Base-by-base conservation (phyloP, 2,797 vertebrate species). In the Lacerta agilis region DNA sequence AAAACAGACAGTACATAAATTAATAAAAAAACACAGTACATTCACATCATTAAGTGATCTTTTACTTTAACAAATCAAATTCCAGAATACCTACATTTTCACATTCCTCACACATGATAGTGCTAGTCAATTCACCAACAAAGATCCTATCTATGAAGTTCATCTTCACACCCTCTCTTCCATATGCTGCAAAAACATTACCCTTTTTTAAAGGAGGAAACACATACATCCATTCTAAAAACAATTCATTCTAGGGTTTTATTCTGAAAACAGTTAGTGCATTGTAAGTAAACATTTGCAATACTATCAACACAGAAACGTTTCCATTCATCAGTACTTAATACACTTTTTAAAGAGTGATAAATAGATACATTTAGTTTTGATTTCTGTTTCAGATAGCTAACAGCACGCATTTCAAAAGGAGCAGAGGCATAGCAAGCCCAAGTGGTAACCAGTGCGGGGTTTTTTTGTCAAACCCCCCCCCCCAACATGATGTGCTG, bases 41-140 rank as follows among this genome's bases (percentile, higher is more conserved):
- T 94, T 93, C 92, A 91, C 94, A 93, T 88, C 86, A 86, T 82
- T 91, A 94, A 92, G 81, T 87, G 89, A 95, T 94, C 81, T 92
- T 95, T 95, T 95, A 73, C 90, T 83, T 93, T 87, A 92, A 88
- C 88, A 91, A 96, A 94, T 82, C 92, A 92, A 96, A 94, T 94
- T 96, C 87, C 92, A 91, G 93, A 96, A 95, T 94, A 98, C 99
- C 97, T 98, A 99, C 99, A 94, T 99, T 98, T 94, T 98, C 98
- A 95, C 99, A 99, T 96, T 99, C 98, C 96, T 99, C 98, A 97
- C 99, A 99, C 99, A 99, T 99, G 92, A 99, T 98, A 76, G 98
- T 99, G 97, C 98, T 99, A 92, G 98, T 99, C 94, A 99, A 97
- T 97, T 99, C 99, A 95, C 99, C 99, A 82, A 99, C 98, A 97